Evolutionary conservation across 1,140 invertebrate genomes (phyloP), one percentile per base, ranked within the genome.

Genomic region (Vanessa tameamea): DNA sequence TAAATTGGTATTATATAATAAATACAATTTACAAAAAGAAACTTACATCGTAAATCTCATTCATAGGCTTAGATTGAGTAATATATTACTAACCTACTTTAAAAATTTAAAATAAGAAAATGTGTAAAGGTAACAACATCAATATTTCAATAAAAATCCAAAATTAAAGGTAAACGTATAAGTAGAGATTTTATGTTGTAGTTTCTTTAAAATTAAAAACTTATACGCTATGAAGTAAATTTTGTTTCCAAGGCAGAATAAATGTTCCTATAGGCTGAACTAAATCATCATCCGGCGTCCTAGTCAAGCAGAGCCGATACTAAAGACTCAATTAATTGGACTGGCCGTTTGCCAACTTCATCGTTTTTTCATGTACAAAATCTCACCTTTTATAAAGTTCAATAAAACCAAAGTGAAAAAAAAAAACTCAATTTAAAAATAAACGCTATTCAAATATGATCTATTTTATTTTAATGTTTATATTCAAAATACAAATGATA

Each of bases 281-380:
- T 57, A 69, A 59, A 57, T 57, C 31, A 61, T 31, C 57, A 61
- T 37, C 20, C 20, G 31, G 68, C 57, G 23, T 48, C 16, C 66
- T 69, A 69, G 68, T 69, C 43, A 63, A 69, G 57, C 68, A 23
- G 68, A 63, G 55, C 57, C 68, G 68, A 69, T 69, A 69, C 68
- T 69, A 48, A 43, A 43, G 55, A 26, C 57, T 69, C 57, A 69
- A 69, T 69, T 69, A 69, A 69, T 69, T 69, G 47, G 53, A 50
- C 68, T 69, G 57, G 68, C 68, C 57, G 68, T 37, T 57, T 57
- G 68, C 68, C 68, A 69, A 63, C 23, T 47, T 47, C 14, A 43
- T 11, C n/a, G 67, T 61, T 63, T 69, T 61, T 61, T 61, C 31
- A 37, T 15, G 15, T 13, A 69, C 43, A 55, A 69, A 48, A 61